phyloP scores from a whole-genome alignment of 2,888 invertebrate species.

The Leptopterna dolabrata region DNA sequence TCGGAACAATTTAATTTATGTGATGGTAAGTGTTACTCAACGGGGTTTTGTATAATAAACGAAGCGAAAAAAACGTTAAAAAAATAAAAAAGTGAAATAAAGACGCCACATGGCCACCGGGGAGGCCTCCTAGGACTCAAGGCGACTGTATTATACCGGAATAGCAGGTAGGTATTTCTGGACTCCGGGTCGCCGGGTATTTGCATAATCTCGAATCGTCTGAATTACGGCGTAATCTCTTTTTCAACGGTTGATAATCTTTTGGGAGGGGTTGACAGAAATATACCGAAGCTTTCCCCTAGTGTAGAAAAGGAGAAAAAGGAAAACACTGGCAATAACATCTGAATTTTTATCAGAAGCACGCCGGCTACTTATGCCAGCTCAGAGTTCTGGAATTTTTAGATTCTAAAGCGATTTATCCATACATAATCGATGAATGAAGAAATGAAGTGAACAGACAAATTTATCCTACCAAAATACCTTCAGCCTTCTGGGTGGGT shows the following conservation, averaged over 20 bases:
- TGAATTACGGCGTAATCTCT: neutral
- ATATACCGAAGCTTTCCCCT: neutral
- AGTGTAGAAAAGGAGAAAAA: neutral
- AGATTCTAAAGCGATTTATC: no score
- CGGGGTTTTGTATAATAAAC: slow-evolving; percentile 1
- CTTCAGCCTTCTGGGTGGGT: no score
- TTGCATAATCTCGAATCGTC: neutral
- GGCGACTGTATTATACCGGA: neutral
- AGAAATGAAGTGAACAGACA: no score
- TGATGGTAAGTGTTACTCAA: neutral
- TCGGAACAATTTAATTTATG: neutral
- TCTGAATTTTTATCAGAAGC: neutral
- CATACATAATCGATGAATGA: no score
- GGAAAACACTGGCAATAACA: neutral
- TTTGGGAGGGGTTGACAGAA: neutral
- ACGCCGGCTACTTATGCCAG: no score
- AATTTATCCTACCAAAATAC: no score
- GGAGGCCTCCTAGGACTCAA: neutral
- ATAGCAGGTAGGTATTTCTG: neutral
- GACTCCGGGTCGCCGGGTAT: neutral
- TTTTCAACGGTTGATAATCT: neutral
- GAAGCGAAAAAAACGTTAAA: neutral
- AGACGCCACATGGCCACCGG: slow-evolving; percentile 8
- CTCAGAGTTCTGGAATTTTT: no score
- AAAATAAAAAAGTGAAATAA: neutral